phyloP scores from a whole-genome alignment of 2,797 vertebrate species.

The Aselliscus stoliczkanus region DNA sequence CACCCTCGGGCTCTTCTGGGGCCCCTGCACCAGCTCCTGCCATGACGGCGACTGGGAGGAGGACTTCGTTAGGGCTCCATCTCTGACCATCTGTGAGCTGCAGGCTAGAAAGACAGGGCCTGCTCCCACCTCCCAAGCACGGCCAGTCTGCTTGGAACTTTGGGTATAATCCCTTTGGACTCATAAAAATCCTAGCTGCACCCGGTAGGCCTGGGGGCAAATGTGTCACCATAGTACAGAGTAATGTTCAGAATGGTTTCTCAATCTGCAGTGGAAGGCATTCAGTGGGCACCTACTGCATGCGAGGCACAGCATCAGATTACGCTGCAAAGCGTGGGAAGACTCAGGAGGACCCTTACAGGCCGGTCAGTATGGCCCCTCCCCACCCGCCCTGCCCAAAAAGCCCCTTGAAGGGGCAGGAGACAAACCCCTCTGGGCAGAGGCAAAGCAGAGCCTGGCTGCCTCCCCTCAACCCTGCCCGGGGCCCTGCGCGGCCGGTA shows the following conservation, averaged over 20 bases:
- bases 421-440: accelerated
- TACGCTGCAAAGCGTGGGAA: background rate
- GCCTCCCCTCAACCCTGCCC: accelerated
- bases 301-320: background rate
- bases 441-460: background rate
- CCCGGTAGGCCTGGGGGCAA: background rate
- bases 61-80: accelerated
- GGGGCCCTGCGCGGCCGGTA: constrained; percentile 55
- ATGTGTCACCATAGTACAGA: accelerated
- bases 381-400: accelerated
- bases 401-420: background rate
- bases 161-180: too few species aligned
- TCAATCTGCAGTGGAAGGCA: accelerated
- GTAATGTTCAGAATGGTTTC: accelerated
- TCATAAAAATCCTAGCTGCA: background rate
- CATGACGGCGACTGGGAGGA: accelerated
- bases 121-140: accelerated
- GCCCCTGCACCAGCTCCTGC: background rate
- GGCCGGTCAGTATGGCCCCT: accelerated
- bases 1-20: too few species aligned
- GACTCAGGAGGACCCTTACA: accelerated
- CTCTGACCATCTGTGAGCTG: background rate
- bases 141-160: background rate
- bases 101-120: background rate
- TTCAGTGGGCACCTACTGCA: background rate